Evolutionary conservation across 2,888 invertebrate species (phyloP).

Genomic region (Gryllus longicercus): DNA sequence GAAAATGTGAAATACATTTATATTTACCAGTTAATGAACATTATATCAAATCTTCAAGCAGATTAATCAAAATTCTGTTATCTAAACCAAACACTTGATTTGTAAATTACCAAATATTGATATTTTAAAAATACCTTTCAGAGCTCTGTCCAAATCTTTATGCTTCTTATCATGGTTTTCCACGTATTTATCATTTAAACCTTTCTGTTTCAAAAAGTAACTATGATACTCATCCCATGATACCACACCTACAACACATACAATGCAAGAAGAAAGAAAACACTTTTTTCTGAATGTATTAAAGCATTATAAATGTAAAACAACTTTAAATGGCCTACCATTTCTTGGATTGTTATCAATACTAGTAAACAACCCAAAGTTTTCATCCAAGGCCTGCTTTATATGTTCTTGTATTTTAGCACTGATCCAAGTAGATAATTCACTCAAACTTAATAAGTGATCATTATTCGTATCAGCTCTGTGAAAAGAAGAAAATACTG

Average conservation of each 20-base stretch:
- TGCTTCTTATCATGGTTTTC: slow-evolving; percentile 63
- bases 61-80: no score
- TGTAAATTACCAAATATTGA: no score
- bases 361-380: slow-evolving; percentile 61
- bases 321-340: slow-evolving; percentile 46
- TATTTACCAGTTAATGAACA: no score
- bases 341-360: slow-evolving; percentile 66
- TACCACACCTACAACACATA: slow-evolving; percentile 53
- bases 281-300: neutral
- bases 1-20: no score
- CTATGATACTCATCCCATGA: slow-evolving; percentile 79
- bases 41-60: no score
- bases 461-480: slow-evolving; percentile 62
- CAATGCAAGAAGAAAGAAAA: neutral
- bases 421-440: slow-evolving; percentile 64
- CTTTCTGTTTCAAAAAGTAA: slow-evolving; percentile 67
- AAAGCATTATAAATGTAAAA: slow-evolving; percentile 20
- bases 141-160: slow-evolving; percentile 57
- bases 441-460: slow-evolving; percentile 56
- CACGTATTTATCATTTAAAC: slow-evolving; percentile 62
- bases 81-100: no score
- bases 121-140: slow-evolving; percentile 50
- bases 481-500: slow-evolving; percentile 37
- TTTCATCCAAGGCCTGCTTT: slow-evolving; percentile 61
- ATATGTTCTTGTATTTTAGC: slow-evolving; percentile 66